Conservation (phyloP, 2,888 invertebrate species). For the Synanthedon andrenaeformis region DNA sequence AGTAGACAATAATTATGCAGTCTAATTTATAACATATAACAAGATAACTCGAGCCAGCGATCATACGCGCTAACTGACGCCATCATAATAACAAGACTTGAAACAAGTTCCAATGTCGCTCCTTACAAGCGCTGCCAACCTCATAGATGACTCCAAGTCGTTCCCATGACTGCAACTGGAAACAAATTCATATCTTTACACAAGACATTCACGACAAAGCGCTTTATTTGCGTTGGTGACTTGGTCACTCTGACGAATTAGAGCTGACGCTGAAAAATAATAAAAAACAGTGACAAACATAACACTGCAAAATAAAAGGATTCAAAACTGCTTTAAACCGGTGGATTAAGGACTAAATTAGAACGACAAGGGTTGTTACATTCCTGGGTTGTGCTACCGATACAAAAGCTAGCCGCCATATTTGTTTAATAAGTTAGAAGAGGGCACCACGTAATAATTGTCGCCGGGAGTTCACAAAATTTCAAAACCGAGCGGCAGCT, state of each 20-base stretch:
- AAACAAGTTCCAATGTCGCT: neutral
- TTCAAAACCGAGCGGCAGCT: too few relatives aligned
- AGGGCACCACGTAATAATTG: conserved; percentile 32
- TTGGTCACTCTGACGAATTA: conserved; percentile 57
- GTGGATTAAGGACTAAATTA: neutral
- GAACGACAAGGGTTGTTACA: conserved; percentile 1
- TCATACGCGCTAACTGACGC: neutral
- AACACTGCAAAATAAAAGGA: neutral
- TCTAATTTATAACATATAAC: too few relatives aligned
- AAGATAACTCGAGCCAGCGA: too few relatives aligned
- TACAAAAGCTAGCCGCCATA: conserved; percentile 46
- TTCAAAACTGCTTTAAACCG: neutral
- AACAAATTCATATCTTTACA: conserved; percentile 66
- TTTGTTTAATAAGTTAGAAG: conserved; percentile 54
- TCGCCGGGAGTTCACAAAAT: conserved; percentile 29
- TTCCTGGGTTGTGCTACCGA: conserved; percentile 30
- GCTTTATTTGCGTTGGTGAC: conserved; percentile 63
- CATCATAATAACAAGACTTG: neutral
- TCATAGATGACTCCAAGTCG: conserved; percentile 12
- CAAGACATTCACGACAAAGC: conserved; percentile 56
- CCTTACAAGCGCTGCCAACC: conserved; percentile 4
- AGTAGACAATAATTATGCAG: too few relatives aligned
- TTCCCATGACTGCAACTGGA: conserved; percentile 56
- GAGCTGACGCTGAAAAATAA: conserved; percentile 43
- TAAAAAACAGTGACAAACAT: conserved; percentile 15